Base-by-base conservation (phyloP, 2,113 vertebrate species). In the Rousettus leschenaultii region DNA sequence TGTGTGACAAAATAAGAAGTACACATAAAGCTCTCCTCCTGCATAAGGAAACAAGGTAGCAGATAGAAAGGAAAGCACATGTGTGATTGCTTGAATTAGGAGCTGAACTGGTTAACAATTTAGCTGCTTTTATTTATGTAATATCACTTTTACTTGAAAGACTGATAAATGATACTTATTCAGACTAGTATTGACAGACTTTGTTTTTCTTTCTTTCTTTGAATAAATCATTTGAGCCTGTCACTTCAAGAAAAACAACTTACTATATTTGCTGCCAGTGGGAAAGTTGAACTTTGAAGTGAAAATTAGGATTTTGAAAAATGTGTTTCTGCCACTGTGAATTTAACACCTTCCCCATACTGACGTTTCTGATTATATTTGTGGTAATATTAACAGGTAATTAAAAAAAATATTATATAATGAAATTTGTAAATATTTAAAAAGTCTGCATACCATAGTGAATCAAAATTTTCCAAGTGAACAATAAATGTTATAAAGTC, bases 231-330 rank as follows among this genome's bases (percentile, higher is more conserved):
- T 1, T 66, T 87, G 63, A 83, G 3, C 14, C 26, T 84, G 45
- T 93, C 65, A 45, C 75, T 88, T 93, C 86, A 91, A 71, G 68
- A 79, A 38, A 94, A 93, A 88, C 26, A 68, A 75, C 59, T 22
- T 48, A 65, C 40, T 82, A 5, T 66, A 55, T 95, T 57, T 92
- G 38, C 80, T 94, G 78, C 65, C 75, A 91, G 30, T 22, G 48
- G 45, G n/a, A 84, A 93, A 65, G 75, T 85, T 92, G 48, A 95
- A 91, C 59, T 87, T 96, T 91, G 30, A 83, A 38, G 55, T 40
- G 61, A 89, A 94, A 94, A 92, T 75, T 16, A 79, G 26, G 77
- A 79, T 86, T 85, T 91, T 48, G 53, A 35, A 73, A 80, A 89
- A 63, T 7, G 24, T 70, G 8, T 40, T 48, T 11, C 21, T 83